Base-by-base conservation (phyloP, 1,140 invertebrate species). In the Cyrtorhinus lividipennis region DNA sequence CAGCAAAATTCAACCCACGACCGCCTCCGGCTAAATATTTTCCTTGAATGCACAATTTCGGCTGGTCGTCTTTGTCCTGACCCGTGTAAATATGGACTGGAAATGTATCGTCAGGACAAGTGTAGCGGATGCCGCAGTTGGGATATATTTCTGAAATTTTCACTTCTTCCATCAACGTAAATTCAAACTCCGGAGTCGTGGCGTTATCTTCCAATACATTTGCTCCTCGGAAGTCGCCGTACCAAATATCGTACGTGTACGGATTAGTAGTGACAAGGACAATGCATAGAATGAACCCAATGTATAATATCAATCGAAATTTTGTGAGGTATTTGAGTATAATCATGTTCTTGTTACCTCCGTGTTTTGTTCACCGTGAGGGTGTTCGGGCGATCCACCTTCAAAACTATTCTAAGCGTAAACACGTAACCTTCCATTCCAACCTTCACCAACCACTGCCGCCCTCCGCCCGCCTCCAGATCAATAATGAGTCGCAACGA, bases 81-180 rank as follows among this genome's bases (percentile, higher is more conserved):
- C 78, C 78, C 0, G 78, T 75, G 67, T 74, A 77, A 18, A 79
- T 68, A 61, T 77, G 73, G 0, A 78, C 73, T 18, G 78, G 68
- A 68, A 79, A 75, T 26, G 69, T 67, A 48, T 72, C 66, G 0
- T 67, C 64, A 0, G 67, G 66, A 66, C 78, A 80, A 3, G 67
- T 57, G 25, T 70, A 66, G 3, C 66, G 59, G 25, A 78, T 67
- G 1, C 77, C 78, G 70, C 78, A 80, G 64, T 77, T 77, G 3
- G 71, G 71, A 18, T 75, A 46, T 8, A 71, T 71, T 64, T 71
- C 70, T 0, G 65, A 64, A 12, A 71, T 57, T 61, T 67, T 64
- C 12, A 70, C 65, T 24, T 63, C 46, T 13, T 66, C 27, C 1
- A 58, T n/a, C 23, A 62, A 22, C 48, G 48, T 57, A 13, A 53